Percentiles rank a stretch among this genome's conserved stretches.
phyloP scores from a whole-genome alignment of 2,888 invertebrate species.

The Dorcus hopei region DNA sequence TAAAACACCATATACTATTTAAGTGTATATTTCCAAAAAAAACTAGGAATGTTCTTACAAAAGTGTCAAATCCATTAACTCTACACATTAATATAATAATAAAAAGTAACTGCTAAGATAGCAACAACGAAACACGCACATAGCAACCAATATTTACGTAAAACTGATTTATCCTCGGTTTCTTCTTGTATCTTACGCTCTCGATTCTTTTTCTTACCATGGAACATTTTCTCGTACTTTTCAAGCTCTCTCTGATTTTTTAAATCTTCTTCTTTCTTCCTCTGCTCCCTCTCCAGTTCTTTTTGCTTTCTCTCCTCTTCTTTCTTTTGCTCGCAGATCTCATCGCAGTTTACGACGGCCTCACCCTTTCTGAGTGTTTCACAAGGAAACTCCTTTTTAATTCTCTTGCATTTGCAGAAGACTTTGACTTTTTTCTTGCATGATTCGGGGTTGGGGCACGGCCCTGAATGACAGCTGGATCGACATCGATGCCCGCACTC shows the following conservation, averaged over 20 bases:
- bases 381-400: conserved; percentile 72
- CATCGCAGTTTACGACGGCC: conserved; percentile 60
- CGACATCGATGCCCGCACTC: conserved; percentile 82
- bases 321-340: conserved; percentile 59
- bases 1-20: too few relatives aligned
- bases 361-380: conserved; percentile 55
- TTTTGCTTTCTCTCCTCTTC: conserved; percentile 54
- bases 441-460: conserved; percentile 61
- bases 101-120: conserved; percentile 19
- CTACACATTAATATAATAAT: not conserved
- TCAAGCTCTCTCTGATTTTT: conserved; percentile 71
- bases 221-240: conserved; percentile 72
- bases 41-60: too few relatives aligned
- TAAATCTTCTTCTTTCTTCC: conserved; percentile 61
- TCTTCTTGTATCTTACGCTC: conserved; percentile 48
- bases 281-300: conserved; percentile 56
- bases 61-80: too few relatives aligned
- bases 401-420: conserved; percentile 72
- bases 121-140: conserved; percentile 28
- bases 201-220: conserved; percentile 60
- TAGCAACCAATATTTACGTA: conserved; percentile 51
- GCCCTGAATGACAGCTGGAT: conserved; percentile 69
- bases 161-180: conserved; percentile 36
- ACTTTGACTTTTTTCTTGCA: conserved; percentile 81
- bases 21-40: too few relatives aligned